Evolutionary conservation across 2,888 invertebrate species (phyloP), one percentile per base, ranked within the genome.

Genomic region (Pterobdella sp.): DNA sequence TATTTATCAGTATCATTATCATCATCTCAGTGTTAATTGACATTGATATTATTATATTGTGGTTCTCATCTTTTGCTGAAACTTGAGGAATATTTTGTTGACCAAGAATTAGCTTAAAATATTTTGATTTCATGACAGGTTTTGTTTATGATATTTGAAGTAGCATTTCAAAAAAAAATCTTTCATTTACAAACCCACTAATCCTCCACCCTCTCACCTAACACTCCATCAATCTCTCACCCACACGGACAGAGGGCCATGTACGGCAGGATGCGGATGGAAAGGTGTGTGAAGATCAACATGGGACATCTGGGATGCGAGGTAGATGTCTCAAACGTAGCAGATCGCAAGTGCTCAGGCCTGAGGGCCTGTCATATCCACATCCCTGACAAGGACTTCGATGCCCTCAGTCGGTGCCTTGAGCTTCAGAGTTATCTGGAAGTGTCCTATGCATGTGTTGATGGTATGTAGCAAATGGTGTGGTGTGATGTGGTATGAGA

Each of bases 221-320:
- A 14, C 49, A 14, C 49, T 14, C 7, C 49, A 42, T 42, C 49
- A 56, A 18, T n/a, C 60, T 26, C 60, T 26, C 60, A 4, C 60
- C n/a, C 60, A 22, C 60, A 22, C 60, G n/a, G 4, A 22, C 65
- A 65, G 36, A 63, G 36, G 2, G 77, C 76, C 34, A 29, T 69
- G 31, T 76, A 76, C 68, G 77, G 77, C 1, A 72, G 77, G 18
- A 77, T 77, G 77, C 49, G 72, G 67, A 37, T 72, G n/a, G 75
- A 75, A 14, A 60, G 74, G 18, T 76, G 75, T 60, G 75, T 73
- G 2, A 74, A 74, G 69, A 60, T 75, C 52, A 72, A 74, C 74
- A 76, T 76, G 76, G 76, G 76, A 0, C 73, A 75, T 63, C 35
- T 76, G 18, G 76, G 77, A 4, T 77, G 77, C 64, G n/a, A 56